phyloP scores from a whole-genome alignment of 53 echinoderm and acorn worm species.

The Crossaster papposus region DNA sequence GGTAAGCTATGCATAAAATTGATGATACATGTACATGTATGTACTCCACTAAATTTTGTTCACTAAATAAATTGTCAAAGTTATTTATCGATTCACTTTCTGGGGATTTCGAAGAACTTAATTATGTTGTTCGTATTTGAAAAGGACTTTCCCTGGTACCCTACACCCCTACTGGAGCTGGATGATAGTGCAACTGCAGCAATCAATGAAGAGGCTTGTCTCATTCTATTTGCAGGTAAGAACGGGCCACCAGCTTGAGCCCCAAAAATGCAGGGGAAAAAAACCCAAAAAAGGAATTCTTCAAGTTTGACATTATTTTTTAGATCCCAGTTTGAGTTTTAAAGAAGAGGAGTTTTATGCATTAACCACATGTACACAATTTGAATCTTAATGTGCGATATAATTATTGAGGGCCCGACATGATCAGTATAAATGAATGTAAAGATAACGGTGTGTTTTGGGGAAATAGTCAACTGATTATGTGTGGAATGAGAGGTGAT shows the following conservation, averaged over 20 bases:
- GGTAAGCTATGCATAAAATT: conserved; percentile 55
- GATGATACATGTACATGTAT: too few species aligned
- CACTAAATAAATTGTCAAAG: too few species aligned
- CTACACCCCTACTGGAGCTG: conserved; percentile 75
- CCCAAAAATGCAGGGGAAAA: too few species aligned
- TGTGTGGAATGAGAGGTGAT: neutral
- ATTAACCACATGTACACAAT: neutral
- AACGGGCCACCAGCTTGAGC: neutral
- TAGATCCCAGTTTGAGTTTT: neutral
- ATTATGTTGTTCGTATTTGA: conserved; percentile 6
- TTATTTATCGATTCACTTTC: neutral
- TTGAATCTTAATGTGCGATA: neutral
- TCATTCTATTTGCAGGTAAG: conserved; percentile 87
- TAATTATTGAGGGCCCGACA: neutral
- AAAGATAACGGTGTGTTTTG: too few species aligned
- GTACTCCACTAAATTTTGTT: too few species aligned
- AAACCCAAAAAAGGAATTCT: too few species aligned
- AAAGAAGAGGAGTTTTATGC: neutral
- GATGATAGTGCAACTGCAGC: conserved; percentile 63
- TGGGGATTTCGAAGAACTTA: too few species aligned
- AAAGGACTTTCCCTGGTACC: conserved; percentile 97
- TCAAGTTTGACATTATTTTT: too few species aligned
- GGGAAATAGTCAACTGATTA: neutral
- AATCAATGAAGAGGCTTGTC: conserved; percentile 87
- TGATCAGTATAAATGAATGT: too few species aligned